Evolutionary conservation across 2,797 vertebrate species (phyloP).

Genomic region (Adrianichthys oophorus): DNA sequence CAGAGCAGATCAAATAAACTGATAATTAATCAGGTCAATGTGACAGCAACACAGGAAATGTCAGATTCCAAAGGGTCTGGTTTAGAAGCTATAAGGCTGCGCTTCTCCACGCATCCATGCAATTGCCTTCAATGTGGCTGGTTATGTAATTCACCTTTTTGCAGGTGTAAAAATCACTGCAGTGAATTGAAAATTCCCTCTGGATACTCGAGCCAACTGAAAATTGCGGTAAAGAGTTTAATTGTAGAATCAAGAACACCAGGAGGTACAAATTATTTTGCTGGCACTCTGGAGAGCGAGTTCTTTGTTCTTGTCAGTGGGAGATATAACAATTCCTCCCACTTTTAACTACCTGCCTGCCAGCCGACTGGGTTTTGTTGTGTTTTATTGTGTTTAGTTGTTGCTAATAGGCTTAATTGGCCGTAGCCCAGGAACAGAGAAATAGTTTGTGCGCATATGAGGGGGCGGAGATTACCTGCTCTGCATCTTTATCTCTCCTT

Average conservation of each 20-base stretch:
- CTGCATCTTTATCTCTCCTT: constrained; percentile 42
- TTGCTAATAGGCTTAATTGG: constrained; percentile 83
- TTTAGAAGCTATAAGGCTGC: constrained; percentile 25
- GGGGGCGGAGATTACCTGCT: constrained; percentile 67
- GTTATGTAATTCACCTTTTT: constrained; percentile 61
- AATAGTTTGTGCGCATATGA: constrained; percentile 23
- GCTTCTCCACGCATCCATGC: constrained; percentile 19
- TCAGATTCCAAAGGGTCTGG: background rate
- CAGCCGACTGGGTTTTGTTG: constrained; percentile 61
- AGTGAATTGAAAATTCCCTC: constrained; percentile 42
- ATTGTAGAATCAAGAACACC: constrained; percentile 73
- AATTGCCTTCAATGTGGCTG: constrained; percentile 57
- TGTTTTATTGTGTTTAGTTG: constrained; percentile 81
- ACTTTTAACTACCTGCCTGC: constrained; percentile 71
- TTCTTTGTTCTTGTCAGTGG: constrained; percentile 69
- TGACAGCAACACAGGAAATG: constrained; percentile 7
- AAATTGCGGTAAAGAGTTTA: constrained; percentile 76
- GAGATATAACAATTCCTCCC: constrained; percentile 80
- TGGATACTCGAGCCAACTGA: constrained; percentile 54
- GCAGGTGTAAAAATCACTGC: constrained; percentile 61
- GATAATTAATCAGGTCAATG: constrained; percentile 8
- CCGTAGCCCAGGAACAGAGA: constrained; percentile 63
- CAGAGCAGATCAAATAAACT: constrained; percentile 6
- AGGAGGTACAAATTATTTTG: constrained; percentile 69
- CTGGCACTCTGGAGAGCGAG: constrained; percentile 73